Evolutionary conservation across 2,888 invertebrate species (phyloP), one percentile per base, ranked within the genome.

Genomic region (Clistopyga incitator): DNA sequence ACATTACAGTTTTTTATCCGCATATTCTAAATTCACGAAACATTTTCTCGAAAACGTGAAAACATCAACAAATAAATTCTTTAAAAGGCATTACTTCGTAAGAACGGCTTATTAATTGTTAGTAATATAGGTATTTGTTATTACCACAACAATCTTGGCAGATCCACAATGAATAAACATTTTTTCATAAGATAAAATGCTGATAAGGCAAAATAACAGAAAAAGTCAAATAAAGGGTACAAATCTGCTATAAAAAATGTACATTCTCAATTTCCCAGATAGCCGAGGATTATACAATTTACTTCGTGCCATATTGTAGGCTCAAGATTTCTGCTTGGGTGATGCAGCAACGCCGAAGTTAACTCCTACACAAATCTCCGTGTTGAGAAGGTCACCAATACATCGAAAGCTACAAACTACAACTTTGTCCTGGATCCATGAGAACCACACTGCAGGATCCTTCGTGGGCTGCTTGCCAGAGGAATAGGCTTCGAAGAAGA

Each of bases 401-500:
- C 71, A 34, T n/a, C 8, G 34, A 52, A 42, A 18, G 20, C 64
- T 20, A 71, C 38, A 42, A 18, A n/a, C 64, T 20, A 71, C 38
- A 34, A 67, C 64, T 45, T 61, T 34, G 29, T 50, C 64, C 45
- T 56, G 72, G 65, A 52, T 50, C 38, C 76, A 80, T 84, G 80
- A 84, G 83, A 84, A 84, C 80, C 68, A 42, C 76, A 64, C 77
- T 20, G 67, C 52, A 64, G 64, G 45, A 77, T 64, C 56, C 42
- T 74, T 79, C 34, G 56, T 67, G 80, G 72, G 80, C 50, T 67
- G 71, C 72, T 76, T 59, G 67, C 71, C 65, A 47, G 15, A 54
- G 68, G 75, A 77, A 82, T 67, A 70, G 71, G 61, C 79, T 70
- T 70, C 70, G 59, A 82, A 68, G 68, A 82, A 71, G 72, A 68